phyloP scores from a whole-genome alignment of 2,113 vertebrate genomes.

The Aviceda subcristata region DNA sequence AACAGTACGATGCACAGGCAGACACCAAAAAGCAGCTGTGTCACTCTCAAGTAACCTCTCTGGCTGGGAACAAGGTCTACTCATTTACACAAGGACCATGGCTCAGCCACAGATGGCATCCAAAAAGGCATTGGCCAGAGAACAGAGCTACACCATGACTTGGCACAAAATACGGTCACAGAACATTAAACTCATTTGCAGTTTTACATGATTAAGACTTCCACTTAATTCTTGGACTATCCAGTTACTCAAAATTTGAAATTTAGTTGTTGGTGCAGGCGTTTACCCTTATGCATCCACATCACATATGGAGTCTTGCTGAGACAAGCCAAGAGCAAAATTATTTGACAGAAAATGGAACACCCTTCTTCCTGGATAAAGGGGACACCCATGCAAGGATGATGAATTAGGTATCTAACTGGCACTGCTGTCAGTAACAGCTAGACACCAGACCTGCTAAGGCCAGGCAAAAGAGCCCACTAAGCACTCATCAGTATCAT shows the following conservation, averaged over 20 bases:
- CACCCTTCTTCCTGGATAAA: neutral
- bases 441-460: neutral
- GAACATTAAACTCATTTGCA: neutral
- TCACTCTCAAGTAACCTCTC: neutral
- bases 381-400: neutral
- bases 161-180: neutral
- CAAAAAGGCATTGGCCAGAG: neutral
- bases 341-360: neutral
- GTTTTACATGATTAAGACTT: neutral
- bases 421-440: neutral
- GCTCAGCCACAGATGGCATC: neutral
- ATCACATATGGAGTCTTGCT: neutral
- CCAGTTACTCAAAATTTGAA: neutral
- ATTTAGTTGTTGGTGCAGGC: neutral
- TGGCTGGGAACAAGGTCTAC: neutral
- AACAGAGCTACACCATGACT: neutral
- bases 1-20: neutral
- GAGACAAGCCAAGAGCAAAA: neutral
- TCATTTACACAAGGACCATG: neutral
- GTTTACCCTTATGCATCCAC: neutral
- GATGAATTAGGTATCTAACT: neutral
- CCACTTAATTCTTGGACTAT: neutral
- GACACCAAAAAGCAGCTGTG: neutral
- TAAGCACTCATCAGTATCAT: neutral
- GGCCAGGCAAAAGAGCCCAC: neutral